Evolutionary conservation across 2,113 vertebrate species (phyloP).

Genomic region (Mus pahari): DNA sequence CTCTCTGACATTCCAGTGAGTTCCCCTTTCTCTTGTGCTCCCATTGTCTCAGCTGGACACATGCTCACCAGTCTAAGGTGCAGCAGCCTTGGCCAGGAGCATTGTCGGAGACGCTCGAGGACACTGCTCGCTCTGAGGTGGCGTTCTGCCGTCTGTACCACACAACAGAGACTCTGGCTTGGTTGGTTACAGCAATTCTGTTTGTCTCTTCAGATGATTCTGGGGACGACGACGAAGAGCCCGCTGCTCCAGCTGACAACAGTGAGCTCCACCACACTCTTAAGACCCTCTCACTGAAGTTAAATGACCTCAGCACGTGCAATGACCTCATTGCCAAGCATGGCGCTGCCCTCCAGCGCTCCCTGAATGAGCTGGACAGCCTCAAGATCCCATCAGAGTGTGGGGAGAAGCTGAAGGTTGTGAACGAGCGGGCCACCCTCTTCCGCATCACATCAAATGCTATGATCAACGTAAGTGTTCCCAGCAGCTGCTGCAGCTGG

Average conservation of each 20-base stretch:
- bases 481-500: rapidly evolving
- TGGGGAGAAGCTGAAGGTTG: conserved; percentile 95
- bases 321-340: conserved; percentile 98
- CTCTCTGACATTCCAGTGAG: background rate
- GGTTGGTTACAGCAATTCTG: conserved; percentile 27
- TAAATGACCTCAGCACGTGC: conserved; percentile 97
- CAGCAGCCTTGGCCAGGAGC: background rate
- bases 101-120: background rate
- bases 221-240: conserved; percentile 96
- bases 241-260: conserved; percentile 93
- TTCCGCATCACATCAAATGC: conserved; percentile 99
- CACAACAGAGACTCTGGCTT: background rate
- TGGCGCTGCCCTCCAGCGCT: conserved; percentile 96
- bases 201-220: conserved; percentile 93
- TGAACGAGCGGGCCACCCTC: conserved; percentile 96
- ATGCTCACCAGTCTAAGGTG: background rate
- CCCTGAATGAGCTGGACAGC: conserved; percentile 95
- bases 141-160: background rate
- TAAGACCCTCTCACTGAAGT: conserved; percentile 93
- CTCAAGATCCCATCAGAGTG: conserved; percentile 92
- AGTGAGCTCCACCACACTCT: conserved; percentile 93
- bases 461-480: conserved; percentile 94
- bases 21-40: background rate
- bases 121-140: background rate
- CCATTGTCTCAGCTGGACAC: background rate